Evolutionary conservation across 2,888 invertebrate genomes (phyloP).

Genomic region (Andricus quercusramuli): DNA sequence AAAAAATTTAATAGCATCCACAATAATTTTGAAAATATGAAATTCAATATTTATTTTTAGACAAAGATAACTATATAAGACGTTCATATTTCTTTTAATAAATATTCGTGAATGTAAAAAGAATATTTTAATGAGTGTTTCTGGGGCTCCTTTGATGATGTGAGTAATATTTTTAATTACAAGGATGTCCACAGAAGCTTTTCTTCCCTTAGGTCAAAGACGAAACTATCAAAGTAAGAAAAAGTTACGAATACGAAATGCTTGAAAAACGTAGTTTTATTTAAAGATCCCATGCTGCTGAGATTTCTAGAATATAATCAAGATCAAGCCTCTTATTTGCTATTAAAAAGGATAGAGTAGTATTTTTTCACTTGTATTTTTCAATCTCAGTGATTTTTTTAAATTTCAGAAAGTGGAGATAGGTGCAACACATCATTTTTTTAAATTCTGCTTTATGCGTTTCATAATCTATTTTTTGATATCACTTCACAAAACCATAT

Average conservation of each 20-base stretch:
- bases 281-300: background rate
- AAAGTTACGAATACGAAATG: background rate
- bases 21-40: too few species aligned
- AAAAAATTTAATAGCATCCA: too few species aligned
- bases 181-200: slow-evolving; percentile 15
- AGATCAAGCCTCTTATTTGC: too few species aligned
- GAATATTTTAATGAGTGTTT: slow-evolving; percentile 5
- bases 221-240: slow-evolving; percentile 14
- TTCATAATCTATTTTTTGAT: background rate
- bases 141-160: background rate
- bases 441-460: too few species aligned
- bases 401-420: too few species aligned
- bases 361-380: too few species aligned
- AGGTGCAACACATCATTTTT: too few species aligned
- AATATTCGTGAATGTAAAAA: background rate
- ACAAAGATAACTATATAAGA: too few species aligned
- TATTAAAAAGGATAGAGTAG: too few species aligned
- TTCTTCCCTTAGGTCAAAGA: slow-evolving; percentile 12
- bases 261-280: slow-evolving; percentile 7
- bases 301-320: too few species aligned
- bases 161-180: slow-evolving; percentile 6
- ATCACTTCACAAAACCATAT: background rate
- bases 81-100: background rate
- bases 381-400: too few species aligned
- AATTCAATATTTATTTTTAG: too few species aligned